phyloP scores from a whole-genome alignment of 2,888 invertebrate species.

The Lochmaea capreae region DNA sequence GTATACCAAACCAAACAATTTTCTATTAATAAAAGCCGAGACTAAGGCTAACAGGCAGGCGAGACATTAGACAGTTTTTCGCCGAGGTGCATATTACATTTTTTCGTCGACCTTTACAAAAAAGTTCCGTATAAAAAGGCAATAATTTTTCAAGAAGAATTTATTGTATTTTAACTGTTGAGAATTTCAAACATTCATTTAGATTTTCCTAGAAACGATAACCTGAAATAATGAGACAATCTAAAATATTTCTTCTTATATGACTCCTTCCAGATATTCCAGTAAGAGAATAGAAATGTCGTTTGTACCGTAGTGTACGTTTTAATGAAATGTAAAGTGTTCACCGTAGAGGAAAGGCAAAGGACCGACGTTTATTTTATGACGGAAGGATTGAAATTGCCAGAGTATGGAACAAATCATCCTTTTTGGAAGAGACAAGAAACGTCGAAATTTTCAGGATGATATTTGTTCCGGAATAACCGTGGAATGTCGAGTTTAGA shows the following conservation, averaged over 20 bases:
- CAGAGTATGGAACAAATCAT: conserved; percentile 56
- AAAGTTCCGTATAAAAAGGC: too few relatives aligned
- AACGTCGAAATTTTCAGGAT: conserved; percentile 35
- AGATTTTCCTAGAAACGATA: not conserved
- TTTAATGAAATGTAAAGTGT: conserved; percentile 61
- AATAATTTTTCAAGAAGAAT: not conserved
- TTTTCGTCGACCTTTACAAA: not conserved
- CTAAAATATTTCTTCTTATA: conserved; percentile 1
- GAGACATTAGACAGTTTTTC: too few relatives aligned
- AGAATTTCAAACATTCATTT: not conserved
- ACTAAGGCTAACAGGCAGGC: too few relatives aligned
- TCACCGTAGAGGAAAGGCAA: conserved; percentile 52
- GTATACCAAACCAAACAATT: too few relatives aligned
- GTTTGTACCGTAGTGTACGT: conserved; percentile 26
- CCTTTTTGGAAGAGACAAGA: conserved; percentile 42
- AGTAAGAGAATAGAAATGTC: conserved; percentile 16
- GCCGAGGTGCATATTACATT: too few relatives aligned
- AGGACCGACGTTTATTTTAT: conserved; percentile 57
- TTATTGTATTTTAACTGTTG: too few relatives aligned
- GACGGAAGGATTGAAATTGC: conserved; percentile 56
- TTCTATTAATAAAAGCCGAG: too few relatives aligned
- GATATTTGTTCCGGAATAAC: conserved; percentile 27
- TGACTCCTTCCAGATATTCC: conserved; percentile 9
- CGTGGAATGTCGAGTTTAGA: conserved; percentile 7
- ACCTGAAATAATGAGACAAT: conserved; percentile 1